Base-by-base conservation (phyloP, 2,888 invertebrate species). In the Oscheius sp. region DNA sequence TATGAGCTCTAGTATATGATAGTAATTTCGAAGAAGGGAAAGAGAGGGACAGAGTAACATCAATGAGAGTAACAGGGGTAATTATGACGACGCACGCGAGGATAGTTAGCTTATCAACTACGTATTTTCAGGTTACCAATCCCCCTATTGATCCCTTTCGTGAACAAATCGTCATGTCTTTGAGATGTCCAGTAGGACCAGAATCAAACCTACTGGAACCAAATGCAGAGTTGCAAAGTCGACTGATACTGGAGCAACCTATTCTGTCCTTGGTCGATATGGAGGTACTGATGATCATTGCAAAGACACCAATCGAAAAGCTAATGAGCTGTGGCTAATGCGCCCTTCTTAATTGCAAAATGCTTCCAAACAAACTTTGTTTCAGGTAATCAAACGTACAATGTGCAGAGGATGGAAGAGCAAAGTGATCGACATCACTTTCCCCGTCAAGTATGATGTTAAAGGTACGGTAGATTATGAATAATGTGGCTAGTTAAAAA, bases 101-200 rank as follows among this genome's bases (percentile, higher is more conserved):
- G 41, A 41, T 12, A 6, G 12, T 24, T 24, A 6, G 4, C 22
- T 4, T 9, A 20, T 12, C 2, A 47, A 20, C 20, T 14, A 22
- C 22, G n/a, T 44, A 6, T 26, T 67, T 81, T 62, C 62, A 85
- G 82, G 89, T 89, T 80, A 98, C 98, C 81, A 98, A 98, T 89
- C 98, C 98, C 4, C 98, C 98, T 3, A 97, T 98, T 80, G 98
- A 98, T 89, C 98, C 98, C 38, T 97, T 98, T 90, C 91, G 95
- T 82, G 98, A 98, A 89, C 94, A 94, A 88, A 93, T 97, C 77
- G 96, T 98, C 71, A 98, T 98, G 97, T 95, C 96, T 0, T 89
- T 98, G 87, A 91, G 94, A 74, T 96, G 96, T 86, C 97, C 97
- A 0, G 91, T 98, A 83, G 98, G 98, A 0, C 98, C 98, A 0